Base-by-base conservation (phyloP, 2,113 vertebrate genomes). In the Rhynchopsitta pachyrhyncha region DNA sequence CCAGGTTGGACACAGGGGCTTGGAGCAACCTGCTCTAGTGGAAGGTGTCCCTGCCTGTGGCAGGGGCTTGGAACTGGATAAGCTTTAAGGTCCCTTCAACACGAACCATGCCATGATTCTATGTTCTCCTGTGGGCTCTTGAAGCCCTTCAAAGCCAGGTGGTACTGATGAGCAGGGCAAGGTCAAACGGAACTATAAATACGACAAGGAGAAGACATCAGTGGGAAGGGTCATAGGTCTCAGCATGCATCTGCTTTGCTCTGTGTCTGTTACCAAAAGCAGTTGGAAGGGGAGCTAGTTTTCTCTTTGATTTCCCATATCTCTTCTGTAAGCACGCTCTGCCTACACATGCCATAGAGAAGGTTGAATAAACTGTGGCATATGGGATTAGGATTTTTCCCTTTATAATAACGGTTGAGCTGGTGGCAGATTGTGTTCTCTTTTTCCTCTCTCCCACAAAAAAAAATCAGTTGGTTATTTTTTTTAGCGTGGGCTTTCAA, bases 401-500 rank as follows among this genome's bases (percentile, higher is more conserved):
- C 8, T 8, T 82, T 20, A 3, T 87, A 91, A 71, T 33, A 77
- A 63, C 35, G 29, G 14, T 35, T 75, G 60, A 89, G 23, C 29
- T 62, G 37, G 44, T 77, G 29, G 50, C 86, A 95, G 73, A 84
- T 91, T 86, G 81, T 77, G 37, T 67, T 82, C 55, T 82, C 42
- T 60, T 60, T 6, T 2, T 7, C 2, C 11, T 23, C 14, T 44
- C 33, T 57, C 80, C 63, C 31, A 24, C 52, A 50, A 62, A 79
- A 49, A 49, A 57, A 91, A 79, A 41, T 25, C 57, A 73, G 23
- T 41, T 85, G 44, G 4, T 0, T 35, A 24, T 31, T 78, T 76
- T 68, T 90, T 86, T 92, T 81, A 89, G 81, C 44, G 29, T 44
- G 33, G 35, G 39, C 29, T 78, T 60, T 86, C 88, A 81, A 24